These are phyloP conservation scores for Coboldia fuscipes DNA, from an alignment of 1,140 invertebrate genomes.

Conservation along the genomic window DNA sequence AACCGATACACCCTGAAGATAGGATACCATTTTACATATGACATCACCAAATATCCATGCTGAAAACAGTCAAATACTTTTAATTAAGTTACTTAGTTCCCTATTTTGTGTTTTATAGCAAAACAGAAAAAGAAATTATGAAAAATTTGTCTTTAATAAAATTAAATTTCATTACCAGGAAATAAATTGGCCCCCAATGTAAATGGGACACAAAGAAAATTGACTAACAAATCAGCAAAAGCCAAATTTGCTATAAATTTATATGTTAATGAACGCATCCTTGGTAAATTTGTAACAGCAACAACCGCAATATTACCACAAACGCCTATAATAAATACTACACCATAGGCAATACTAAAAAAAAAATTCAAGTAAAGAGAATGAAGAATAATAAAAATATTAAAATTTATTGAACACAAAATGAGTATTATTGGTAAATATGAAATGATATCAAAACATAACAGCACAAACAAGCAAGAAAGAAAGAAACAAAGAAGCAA, in stretches of 20 bases:
- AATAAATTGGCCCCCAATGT: conserved; percentile 33
- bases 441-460: no score
- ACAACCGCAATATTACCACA: conserved; percentile 26
- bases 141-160: not conserved
- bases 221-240: conserved; percentile 34
- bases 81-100: no score
- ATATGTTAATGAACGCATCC: conserved; percentile 26
- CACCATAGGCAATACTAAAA: conserved; percentile 22
- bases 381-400: no score
- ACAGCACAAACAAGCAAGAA: no score
- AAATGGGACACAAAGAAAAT: conserved; percentile 35
- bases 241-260: conserved; percentile 25
- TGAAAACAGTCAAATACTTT: conserved; percentile 16
- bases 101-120: not conserved
- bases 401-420: no score
- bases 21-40: conserved; percentile 35
- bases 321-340: conserved; percentile 26
- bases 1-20: conserved; percentile 38
- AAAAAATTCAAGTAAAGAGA: conserved; percentile 4
- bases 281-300: conserved; percentile 22
- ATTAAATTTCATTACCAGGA: conserved; percentile 21
- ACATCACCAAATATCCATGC: conserved; percentile 36
- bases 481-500: no score
- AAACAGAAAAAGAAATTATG: not conserved
- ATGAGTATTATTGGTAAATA: no score